A percentile compares a stretch with the other conserved stretches of the same genome.
phyloP scores from a whole-genome alignment of 2,888 invertebrate species.

The Miltochrista miniata region DNA sequence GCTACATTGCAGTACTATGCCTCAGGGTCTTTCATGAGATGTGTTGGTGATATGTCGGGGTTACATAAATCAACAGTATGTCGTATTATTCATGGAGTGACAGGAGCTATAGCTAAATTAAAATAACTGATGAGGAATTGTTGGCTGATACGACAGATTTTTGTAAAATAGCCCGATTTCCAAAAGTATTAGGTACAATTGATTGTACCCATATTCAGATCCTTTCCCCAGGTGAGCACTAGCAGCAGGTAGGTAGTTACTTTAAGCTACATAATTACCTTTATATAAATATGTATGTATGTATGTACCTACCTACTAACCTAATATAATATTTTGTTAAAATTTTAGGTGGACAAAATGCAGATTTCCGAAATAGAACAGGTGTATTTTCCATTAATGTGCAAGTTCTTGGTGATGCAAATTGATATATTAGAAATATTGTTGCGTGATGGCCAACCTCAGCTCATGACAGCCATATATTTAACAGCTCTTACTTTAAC shows the following conservation, averaged over 20 bases:
- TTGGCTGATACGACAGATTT: neutral
- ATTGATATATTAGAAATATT: neutral
- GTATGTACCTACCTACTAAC: neutral
- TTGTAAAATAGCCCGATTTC: neutral
- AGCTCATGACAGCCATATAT: neutral
- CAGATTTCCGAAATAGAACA: neutral
- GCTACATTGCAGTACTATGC: neutral
- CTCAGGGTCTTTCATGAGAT: neutral
- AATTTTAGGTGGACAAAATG: neutral
- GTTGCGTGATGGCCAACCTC: neutral
- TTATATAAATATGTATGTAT: no score
- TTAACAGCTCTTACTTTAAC: neutral
- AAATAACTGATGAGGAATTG: neutral
- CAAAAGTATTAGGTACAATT: neutral
- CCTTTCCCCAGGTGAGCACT: neutral
- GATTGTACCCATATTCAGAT: neutral
- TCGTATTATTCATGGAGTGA: neutral
- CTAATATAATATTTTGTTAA: neutral
- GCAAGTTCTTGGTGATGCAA: neutral
- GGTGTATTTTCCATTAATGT: neutral
- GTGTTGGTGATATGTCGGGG: neutral
- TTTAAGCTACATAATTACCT: neutral
- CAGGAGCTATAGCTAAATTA: neutral
- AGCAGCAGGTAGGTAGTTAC: no score
- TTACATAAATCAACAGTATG: neutral